Evolutionary conservation across 1,140 invertebrate genomes (phyloP), one percentile per base, ranked within the genome.

Genomic region (Pseudomyrmex cubaensis): DNA sequence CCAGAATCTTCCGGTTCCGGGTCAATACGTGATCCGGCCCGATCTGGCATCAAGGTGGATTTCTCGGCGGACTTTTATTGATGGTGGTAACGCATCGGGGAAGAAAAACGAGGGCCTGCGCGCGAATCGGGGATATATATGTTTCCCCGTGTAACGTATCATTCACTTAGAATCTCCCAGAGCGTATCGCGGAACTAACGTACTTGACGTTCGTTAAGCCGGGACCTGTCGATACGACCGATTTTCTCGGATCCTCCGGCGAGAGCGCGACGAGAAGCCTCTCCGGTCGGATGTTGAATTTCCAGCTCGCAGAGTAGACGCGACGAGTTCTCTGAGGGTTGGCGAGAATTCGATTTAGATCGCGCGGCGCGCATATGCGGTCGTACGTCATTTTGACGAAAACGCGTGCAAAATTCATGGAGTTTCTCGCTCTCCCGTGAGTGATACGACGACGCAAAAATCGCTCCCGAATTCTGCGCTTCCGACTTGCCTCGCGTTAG

Each of bases 51-150:
- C 84, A 87, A 75, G 74, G 77, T 85, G 90, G 88, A 90, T 90
- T 90, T 90, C 84, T 86, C 88, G 80, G 50, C 76, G 74, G 89
- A 88, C 89, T 91, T 91, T 89, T 91, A 91, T 91, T 87, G 89
- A 90, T 90, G 87, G 82, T 88, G 61, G 73, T 84, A 88, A 87
- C 82, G 84, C 84, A 87, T 77, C 80, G 66, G 78, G n/a, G 17
- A 84, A 48, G 48, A 82, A 35, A 35, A 35, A 72, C 57, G 75
- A 82, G 22, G 44, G 63, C 70, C 35, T 35, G 35, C 4, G 35
- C 62, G 57, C 66, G 35, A 50, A 54, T 63, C 48, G 80, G 84
- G 82, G 8, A 61, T 8, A 69, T 87, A 85, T 89, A 84, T 69
- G 82, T 85, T 90, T 87, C 84, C 84, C 17, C 85, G 74, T 85